Percentiles rank a stretch among this genome's conserved stretches.
These are phyloP conservation scores for Oophaga sylvatica DNA, from an alignment of 2,797 vertebrate species.

Conservation along the genomic window DNA sequence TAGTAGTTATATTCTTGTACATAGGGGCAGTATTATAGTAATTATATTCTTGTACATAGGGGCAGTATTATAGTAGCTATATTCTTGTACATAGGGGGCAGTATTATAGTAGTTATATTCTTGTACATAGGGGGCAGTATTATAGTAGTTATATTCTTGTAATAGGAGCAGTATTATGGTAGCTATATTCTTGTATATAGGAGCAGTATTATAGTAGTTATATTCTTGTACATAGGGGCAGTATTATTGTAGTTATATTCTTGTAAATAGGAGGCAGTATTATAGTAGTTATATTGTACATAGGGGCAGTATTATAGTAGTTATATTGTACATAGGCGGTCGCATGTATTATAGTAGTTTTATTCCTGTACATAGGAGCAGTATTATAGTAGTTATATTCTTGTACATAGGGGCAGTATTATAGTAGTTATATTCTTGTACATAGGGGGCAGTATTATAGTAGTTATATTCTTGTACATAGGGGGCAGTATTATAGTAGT, in stretches of 20 bases:
- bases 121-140: neutral
- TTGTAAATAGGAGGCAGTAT: neutral
- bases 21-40: slow-evolving; percentile 9
- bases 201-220: slow-evolving; percentile 6
- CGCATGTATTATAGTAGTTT: neutral
- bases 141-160: too few species aligned
- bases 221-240: slow-evolving; percentile 6
- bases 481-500: neutral
- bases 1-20: slow-evolving; percentile 10
- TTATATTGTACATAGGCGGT: slow-evolving; percentile 3
- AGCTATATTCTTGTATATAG: neutral
- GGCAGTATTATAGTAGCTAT: neutral
- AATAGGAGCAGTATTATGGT: neutral
- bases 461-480: slow-evolving; percentile 11
- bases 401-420: slow-evolving; percentile 8
- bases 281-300: neutral
- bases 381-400: slow-evolving; percentile 14
- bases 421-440: neutral
- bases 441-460: neutral
- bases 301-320: slow-evolving; percentile 12
- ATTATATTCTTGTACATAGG: too few species aligned
- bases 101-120: slow-evolving; percentile 14
- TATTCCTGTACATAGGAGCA: neutral
- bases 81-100: neutral
- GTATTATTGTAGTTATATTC: too few species aligned